Evolutionary conservation across 2,113 vertebrate genomes (phyloP).

Genomic region (Sialia sialis): DNA sequence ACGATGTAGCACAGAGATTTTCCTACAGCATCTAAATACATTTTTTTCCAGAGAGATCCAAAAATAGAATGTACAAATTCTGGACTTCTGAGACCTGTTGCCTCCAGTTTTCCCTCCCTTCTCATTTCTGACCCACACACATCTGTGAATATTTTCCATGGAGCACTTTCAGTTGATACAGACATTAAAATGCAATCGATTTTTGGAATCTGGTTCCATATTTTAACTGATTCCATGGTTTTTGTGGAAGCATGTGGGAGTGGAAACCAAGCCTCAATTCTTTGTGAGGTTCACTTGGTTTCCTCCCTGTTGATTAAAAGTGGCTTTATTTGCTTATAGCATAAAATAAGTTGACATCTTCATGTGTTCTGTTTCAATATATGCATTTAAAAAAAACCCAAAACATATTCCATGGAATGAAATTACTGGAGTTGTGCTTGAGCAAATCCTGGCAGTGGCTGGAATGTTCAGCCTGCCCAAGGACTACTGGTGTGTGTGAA

Average conservation of each 20-base stretch:
- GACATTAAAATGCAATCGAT: not conserved
- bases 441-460: not conserved
- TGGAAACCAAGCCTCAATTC: not conserved
- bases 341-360: not conserved
- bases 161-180: not conserved
- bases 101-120: not conserved
- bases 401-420: not conserved
- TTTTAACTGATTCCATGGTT: not conserved
- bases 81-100: not conserved
- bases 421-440: not conserved
- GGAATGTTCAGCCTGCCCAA: not conserved
- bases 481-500: not conserved
- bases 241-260: not conserved
- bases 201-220: not conserved
- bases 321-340: not conserved
- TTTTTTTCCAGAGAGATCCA: not conserved
- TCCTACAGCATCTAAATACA: not conserved
- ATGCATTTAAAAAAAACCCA: not conserved
- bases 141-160: not conserved
- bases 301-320: not conserved
- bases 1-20: not conserved
- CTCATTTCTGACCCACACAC: not conserved
- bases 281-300: not conserved
- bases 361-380: not conserved
- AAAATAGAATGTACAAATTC: not conserved